Evolutionary conservation across 2,113 vertebrate genomes (phyloP).

Genomic region (Suricata suricatta): DNA sequence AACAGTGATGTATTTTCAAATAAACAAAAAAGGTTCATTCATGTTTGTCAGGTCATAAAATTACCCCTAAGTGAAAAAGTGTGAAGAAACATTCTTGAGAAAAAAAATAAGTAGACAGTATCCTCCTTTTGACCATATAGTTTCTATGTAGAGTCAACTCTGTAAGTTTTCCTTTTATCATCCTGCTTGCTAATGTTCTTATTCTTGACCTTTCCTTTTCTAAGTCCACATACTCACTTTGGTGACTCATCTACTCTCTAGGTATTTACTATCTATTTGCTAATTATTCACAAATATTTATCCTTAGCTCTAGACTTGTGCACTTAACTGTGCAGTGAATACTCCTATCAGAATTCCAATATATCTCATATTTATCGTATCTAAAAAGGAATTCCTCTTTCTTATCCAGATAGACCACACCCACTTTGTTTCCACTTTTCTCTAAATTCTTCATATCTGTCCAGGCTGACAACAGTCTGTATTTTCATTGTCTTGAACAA

Average conservation of each 20-base stretch:
- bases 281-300: not conserved
- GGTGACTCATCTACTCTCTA: not conserved
- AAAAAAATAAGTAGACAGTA: not conserved
- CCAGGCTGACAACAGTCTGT: not conserved
- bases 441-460: not conserved
- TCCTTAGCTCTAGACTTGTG: not conserved
- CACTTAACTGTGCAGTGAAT: not conserved
- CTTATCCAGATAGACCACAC: not conserved
- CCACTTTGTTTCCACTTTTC: not conserved
- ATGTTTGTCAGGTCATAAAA: constrained; percentile 11
- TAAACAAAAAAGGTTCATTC: not conserved
- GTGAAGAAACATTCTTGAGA: not conserved
- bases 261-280: not conserved
- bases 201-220: not conserved
- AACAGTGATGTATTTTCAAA: not conserved
- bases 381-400: not conserved
- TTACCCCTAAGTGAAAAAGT: not conserved
- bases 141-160: not conserved
- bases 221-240: not conserved
- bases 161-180: not conserved
- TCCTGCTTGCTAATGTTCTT: not conserved
- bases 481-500: not conserved
- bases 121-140: not conserved
- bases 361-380: not conserved
- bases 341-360: not conserved